Evolutionary conservation across 2,113 vertebrate genomes (phyloP).

Genomic region (Mormyrus iriodes): DNA sequence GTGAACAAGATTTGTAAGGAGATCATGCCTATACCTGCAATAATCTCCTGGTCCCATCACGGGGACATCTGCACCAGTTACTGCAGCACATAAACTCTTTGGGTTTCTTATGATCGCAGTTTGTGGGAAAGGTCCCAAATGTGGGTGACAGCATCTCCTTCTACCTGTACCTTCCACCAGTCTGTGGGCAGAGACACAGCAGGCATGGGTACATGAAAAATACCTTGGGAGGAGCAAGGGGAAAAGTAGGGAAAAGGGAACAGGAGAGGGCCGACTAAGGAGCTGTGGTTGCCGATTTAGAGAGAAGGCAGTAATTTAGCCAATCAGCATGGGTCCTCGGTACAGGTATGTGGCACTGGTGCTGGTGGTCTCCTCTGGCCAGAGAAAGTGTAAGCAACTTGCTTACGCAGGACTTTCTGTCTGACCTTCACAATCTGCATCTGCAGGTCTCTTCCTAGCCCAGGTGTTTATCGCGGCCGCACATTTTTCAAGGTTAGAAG

Average conservation of each 20-base stretch:
- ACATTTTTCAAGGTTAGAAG: constrained; percentile 10
- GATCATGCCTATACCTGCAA: neutral
- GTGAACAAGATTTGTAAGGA: neutral
- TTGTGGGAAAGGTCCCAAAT: neutral
- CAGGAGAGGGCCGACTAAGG: too few species aligned
- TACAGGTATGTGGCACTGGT: too few species aligned
- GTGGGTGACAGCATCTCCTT: too few species aligned
- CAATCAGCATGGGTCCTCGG: too few species aligned
- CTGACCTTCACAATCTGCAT: neutral
- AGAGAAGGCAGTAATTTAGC: too few species aligned
- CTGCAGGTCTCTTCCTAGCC: neutral
- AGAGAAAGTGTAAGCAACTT: neutral
- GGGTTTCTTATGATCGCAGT: neutral
- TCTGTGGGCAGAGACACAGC: too few species aligned
- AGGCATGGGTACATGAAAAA: too few species aligned
- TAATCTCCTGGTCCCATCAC: neutral
- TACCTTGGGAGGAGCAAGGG: too few species aligned
- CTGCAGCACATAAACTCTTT: neutral
- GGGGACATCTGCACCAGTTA: neutral
- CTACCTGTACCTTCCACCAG: too few species aligned
- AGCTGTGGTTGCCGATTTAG: too few species aligned
- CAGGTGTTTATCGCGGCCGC: neutral
- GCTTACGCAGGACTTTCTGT: neutral
- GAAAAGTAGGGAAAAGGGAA: too few species aligned
- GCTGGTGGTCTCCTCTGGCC: too few species aligned